Evolutionary conservation across 1,140 invertebrate genomes (phyloP).

Genomic region (Papilio machaon): DNA sequence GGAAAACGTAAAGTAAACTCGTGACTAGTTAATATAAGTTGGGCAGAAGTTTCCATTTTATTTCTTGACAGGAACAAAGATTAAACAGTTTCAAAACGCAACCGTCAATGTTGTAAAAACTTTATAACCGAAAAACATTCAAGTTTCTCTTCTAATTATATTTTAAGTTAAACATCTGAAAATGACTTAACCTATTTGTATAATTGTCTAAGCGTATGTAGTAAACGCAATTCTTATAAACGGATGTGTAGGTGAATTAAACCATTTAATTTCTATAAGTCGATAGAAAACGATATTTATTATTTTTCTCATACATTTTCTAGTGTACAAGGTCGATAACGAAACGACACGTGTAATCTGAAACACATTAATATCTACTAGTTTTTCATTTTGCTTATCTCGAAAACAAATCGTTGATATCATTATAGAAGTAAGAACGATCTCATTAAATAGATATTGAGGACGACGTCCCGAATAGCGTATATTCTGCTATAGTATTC

Average conservation of each 20-base stretch:
- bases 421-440: not conserved
- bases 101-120: not conserved
- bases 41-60: not conserved
- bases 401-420: not conserved
- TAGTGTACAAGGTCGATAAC: not conserved
- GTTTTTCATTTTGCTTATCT: slow-evolving; percentile 5
- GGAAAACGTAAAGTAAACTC: not conserved
- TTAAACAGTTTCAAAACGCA: not conserved
- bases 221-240: not conserved
- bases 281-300: not conserved
- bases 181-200: slow-evolving; percentile 4
- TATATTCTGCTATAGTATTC: not conserved
- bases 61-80: not conserved
- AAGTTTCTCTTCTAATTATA: not conserved
- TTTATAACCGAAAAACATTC: not conserved
- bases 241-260: slow-evolving; percentile 2
- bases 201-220: slow-evolving; percentile 19
- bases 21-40: not conserved
- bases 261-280: not conserved
- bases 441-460: not conserved
- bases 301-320: slow-evolving; percentile 12
- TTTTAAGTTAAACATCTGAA: slow-evolving; percentile 35
- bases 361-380: not conserved
- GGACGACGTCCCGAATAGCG: slow-evolving; percentile 11
- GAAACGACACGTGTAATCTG: slow-evolving; percentile 1